These are phyloP conservation scores for Torymus texanus DNA, from an alignment of 2,888 invertebrate genomes.

Conservation along the genomic window DNA sequence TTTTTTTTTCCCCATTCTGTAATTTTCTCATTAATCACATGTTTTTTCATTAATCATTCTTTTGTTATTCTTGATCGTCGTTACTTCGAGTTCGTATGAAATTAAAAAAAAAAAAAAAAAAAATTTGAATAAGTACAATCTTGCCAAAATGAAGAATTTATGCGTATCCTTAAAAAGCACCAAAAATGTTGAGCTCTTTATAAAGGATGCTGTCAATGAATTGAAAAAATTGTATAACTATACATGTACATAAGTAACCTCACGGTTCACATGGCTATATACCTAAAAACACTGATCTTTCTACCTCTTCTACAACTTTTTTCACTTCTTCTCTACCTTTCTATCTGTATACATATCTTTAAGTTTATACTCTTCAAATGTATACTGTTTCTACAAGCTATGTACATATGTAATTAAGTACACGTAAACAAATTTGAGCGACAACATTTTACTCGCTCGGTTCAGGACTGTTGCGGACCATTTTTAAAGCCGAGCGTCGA, in stretches of 20 bases:
- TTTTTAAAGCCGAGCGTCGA: slow-evolving; percentile 63
- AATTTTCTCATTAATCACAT: background rate
- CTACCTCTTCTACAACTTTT: slow-evolving; percentile 5
- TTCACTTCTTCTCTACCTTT: slow-evolving; percentile 29
- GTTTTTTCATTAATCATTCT: background rate
- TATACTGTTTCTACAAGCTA: slow-evolving; percentile 7
- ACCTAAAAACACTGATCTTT: background rate
- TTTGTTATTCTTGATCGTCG: slow-evolving; percentile 36
- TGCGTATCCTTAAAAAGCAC: slow-evolving; percentile 34
- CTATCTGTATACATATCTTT: background rate
- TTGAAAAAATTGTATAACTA: background rate
- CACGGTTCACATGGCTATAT: background rate
- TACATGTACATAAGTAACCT: background rate
- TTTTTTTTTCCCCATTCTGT: slow-evolving; percentile 9
- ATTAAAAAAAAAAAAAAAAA: slow-evolving; percentile 34
- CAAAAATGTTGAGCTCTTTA: slow-evolving; percentile 15
- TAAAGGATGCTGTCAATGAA: slow-evolving; percentile 11
- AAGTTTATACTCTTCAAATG: background rate
- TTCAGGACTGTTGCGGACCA: slow-evolving; percentile 72
- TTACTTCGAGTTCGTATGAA: slow-evolving; percentile 55
- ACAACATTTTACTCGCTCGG: slow-evolving; percentile 49
- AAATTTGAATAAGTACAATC: background rate
- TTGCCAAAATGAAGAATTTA: background rate
- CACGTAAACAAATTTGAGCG: slow-evolving; percentile 13
- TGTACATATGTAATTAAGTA: background rate